These are phyloP conservation scores for Chrysotoxum bicinctum DNA, from an alignment of 2,888 invertebrate genomes.

Conservation along the genomic window DNA sequence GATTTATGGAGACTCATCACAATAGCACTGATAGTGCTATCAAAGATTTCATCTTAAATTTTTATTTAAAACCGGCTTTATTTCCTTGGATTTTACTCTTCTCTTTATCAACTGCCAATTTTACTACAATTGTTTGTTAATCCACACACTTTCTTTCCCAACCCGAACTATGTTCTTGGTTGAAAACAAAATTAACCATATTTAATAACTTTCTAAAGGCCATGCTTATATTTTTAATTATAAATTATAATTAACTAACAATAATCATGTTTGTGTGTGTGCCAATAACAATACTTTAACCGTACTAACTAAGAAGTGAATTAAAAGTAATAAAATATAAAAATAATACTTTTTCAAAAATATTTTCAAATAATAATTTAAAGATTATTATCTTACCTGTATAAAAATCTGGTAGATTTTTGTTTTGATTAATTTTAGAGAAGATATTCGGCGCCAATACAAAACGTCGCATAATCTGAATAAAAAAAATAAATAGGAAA, in stretches of 20 bases:
- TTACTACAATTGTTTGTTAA: no score
- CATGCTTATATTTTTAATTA: background rate
- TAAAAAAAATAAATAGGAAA: constrained; percentile 80
- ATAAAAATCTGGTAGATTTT: constrained; percentile 73
- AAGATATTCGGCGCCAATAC: constrained; percentile 82
- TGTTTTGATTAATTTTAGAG: constrained; percentile 79
- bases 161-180: no score
- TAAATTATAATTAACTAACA: constrained; percentile 25
- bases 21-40: no score
- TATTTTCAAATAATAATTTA: constrained; percentile 10
- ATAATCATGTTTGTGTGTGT: constrained; percentile 74
- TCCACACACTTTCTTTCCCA: no score
- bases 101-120: no score
- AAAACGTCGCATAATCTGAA: constrained; percentile 82
- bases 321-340: background rate
- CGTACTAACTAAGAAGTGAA: constrained; percentile 46
- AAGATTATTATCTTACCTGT: constrained; percentile 72
- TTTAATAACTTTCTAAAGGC: background rate
- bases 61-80: no score
- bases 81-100: no score
- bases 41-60: no score
- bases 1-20: no score
- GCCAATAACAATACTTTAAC: constrained; percentile 74
- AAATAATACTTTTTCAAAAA: constrained; percentile 2
- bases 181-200: background rate